Evolutionary conservation across 2,797 vertebrate genomes (phyloP).

Genomic region (Centroberyx gerrardi): DNA sequence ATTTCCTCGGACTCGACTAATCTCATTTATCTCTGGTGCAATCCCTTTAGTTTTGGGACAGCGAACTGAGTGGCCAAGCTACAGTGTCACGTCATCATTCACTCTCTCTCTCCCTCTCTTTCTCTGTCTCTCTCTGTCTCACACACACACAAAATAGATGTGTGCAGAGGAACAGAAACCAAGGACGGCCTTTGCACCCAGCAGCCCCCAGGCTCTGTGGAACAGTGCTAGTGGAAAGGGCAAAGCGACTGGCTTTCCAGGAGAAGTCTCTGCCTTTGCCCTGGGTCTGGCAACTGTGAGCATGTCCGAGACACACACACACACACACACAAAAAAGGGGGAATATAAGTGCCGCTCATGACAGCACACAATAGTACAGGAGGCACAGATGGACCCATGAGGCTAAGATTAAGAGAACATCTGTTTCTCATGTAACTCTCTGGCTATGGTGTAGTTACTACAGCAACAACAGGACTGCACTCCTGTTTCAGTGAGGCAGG

Average conservation of each 20-base stretch:
- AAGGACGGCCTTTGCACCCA: constrained; percentile 48
- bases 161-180: constrained; percentile 48
- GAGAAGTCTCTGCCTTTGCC: constrained; percentile 59
- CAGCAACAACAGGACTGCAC: constrained; percentile 22
- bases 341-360: constrained; percentile 39
- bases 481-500: not conserved
- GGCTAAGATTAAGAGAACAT: constrained; percentile 64
- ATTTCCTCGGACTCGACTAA: constrained; percentile 51
- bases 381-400: constrained; percentile 58
- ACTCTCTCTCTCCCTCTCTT: constrained; percentile 45
- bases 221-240: constrained; percentile 55
- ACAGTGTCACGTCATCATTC: constrained; percentile 60
- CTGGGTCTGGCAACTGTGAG: constrained; percentile 42
- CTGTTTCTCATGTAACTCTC: constrained; percentile 56
- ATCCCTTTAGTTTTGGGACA: constrained; percentile 66
- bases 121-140: not conserved
- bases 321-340: not conserved
- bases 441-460: not conserved
- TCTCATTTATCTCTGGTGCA: constrained; percentile 57
- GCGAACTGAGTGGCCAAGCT: constrained; percentile 37
- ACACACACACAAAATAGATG: constrained; percentile 19
- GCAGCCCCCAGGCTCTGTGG: constrained; percentile 44
- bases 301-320: constrained; percentile 5
- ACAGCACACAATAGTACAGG: constrained; percentile 38
- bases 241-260: constrained; percentile 57